Conservation (phyloP, 2,888 invertebrate genomes). For the Pterostichus niger region DNA sequence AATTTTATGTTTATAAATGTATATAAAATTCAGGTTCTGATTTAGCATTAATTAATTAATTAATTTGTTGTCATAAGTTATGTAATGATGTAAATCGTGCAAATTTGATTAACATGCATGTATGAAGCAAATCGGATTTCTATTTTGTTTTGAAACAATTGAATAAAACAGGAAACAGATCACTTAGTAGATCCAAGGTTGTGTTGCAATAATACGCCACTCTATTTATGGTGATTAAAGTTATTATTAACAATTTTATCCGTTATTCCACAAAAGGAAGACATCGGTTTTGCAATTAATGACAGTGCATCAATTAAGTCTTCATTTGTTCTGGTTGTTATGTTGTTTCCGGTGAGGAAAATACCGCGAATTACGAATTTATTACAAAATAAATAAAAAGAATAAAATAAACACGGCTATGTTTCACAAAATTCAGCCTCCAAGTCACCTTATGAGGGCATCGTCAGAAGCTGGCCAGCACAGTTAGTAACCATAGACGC, state of each 20-base stretch:
- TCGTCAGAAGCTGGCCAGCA: no score
- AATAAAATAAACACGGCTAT: no score
- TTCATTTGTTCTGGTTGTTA: background rate
- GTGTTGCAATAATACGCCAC: background rate
- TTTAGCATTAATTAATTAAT: background rate
- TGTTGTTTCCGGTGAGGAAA: background rate
- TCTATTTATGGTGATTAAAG: slow-evolving; percentile 27
- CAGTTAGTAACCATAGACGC: no score
- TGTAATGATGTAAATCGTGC: background rate
- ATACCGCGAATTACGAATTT: background rate
- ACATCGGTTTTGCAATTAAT: slow-evolving; percentile 9
- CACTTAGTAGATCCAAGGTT: slow-evolving; percentile 42
- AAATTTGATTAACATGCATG: slow-evolving; percentile 25
- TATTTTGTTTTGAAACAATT: slow-evolving; percentile 46
- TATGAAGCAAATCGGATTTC: slow-evolving; percentile 28
- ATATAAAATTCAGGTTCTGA: no score
- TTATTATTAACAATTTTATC: slow-evolving; percentile 23
- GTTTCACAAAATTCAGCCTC: no score
- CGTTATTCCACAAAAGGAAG: slow-evolving; percentile 4
- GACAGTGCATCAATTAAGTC: background rate
- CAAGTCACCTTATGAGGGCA: no score
- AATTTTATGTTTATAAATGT: no score
- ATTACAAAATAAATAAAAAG: no score
- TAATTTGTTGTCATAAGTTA: background rate
- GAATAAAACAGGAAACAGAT: slow-evolving; percentile 42